Evolutionary conservation across 2,113 vertebrate species (phyloP).

Genomic region (Mormyrus lacerda): DNA sequence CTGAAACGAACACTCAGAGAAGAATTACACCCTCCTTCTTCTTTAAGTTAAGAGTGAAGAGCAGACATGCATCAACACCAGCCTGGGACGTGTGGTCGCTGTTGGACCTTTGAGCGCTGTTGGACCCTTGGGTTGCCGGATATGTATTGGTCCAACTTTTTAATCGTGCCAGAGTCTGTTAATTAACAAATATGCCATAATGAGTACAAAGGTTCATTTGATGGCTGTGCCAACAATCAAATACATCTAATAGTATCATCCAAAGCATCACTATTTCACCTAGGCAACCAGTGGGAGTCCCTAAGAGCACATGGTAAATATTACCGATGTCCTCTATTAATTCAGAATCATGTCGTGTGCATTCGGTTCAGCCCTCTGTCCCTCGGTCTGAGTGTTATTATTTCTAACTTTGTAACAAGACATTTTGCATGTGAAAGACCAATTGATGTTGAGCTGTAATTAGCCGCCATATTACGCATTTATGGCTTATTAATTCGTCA

Average conservation of each 20-base stretch:
- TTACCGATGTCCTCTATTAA: neutral
- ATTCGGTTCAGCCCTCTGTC: neutral
- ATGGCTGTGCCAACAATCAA: neutral
- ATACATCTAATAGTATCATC: slow-evolving; percentile 12
- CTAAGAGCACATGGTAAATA: neutral
- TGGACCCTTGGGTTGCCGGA: neutral
- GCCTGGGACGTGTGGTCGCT: neutral
- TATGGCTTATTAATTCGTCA: neutral
- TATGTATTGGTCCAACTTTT: neutral
- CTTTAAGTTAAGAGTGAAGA: neutral
- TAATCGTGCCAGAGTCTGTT: neutral
- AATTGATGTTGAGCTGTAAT: neutral
- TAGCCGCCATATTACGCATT: neutral
- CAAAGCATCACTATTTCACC: slow-evolving; percentile 17
- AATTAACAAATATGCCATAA: neutral
- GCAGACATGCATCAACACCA: neutral
- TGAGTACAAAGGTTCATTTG: slow-evolving; percentile 8
- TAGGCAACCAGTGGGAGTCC: neutral
- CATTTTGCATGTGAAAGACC: slow-evolving; percentile 1
- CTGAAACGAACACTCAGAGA: neutral
- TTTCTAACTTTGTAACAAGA: neutral
- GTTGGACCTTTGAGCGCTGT: neutral
- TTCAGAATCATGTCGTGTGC: neutral
- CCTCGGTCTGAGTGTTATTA: neutral
- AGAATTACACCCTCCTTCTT: neutral